Evolutionary conservation across 2,113 vertebrate species (phyloP).

Genomic region (Notarius quadriscutis): DNA sequence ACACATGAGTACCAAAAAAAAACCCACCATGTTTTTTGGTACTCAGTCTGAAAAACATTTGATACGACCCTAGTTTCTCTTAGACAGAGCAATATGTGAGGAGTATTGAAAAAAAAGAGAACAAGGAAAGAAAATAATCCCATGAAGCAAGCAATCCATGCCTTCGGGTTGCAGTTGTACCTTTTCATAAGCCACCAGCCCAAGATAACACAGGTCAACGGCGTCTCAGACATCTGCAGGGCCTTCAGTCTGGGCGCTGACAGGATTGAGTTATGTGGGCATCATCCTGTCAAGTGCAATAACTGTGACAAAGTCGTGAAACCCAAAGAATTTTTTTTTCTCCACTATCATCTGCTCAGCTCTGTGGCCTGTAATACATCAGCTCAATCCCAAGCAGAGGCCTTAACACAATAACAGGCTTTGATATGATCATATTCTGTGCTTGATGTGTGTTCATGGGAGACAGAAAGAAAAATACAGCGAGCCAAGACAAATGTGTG

Average conservation of each 20-base stretch:
- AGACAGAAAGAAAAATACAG: neutral
- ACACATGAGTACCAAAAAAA: neutral
- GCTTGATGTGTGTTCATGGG: neutral
- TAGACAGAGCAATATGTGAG: slow-evolving; percentile 29
- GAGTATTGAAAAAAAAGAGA: neutral
- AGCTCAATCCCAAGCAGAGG: slow-evolving; percentile 51
- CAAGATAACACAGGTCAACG: slow-evolving; percentile 53
- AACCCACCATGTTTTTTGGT: neutral
- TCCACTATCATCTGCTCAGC: neutral
- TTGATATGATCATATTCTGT: slow-evolving; percentile 51
- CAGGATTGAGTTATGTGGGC: slow-evolving; percentile 69
- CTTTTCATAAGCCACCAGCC: slow-evolving; percentile 44
- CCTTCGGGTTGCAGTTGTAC: slow-evolving; percentile 44
- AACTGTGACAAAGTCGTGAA: slow-evolving; percentile 57
- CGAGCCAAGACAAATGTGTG: neutral
- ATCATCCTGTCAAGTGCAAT: slow-evolving; percentile 70
- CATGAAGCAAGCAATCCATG: slow-evolving; percentile 14
- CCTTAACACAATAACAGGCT: slow-evolving; percentile 49
- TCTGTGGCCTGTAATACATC: slow-evolving; percentile 49
- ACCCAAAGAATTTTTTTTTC: slow-evolving; percentile 42
- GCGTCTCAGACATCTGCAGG: slow-evolving; percentile 51
- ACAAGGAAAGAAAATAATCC: neutral
- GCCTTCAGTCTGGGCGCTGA: slow-evolving; percentile 63
- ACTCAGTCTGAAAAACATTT: neutral
- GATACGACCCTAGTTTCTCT: neutral